phyloP scores from a whole-genome alignment of 1,140 invertebrate species.

The Ridgeia piscesae region DNA sequence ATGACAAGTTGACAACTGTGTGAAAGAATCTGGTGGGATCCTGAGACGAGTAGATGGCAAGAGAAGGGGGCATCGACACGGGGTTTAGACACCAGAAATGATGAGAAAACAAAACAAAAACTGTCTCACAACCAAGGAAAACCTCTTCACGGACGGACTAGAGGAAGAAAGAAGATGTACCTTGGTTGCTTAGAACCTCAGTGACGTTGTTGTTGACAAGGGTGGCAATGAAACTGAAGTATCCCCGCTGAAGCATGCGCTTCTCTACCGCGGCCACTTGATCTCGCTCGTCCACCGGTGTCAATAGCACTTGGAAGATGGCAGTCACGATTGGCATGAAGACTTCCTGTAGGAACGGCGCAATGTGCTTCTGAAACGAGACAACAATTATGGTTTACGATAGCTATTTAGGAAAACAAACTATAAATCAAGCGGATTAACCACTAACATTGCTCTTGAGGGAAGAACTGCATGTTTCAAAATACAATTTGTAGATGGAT shows the following conservation, averaged over 20 bases:
- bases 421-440: no score
- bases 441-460: no score
- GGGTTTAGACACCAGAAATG: not conserved
- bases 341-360: conserved; percentile 62
- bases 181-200: conserved; percentile 61
- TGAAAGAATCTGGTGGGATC: not conserved
- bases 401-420: no score
- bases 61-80: no score
- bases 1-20: no score
- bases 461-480: no score
- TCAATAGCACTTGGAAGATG: conserved; percentile 59
- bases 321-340: conserved; percentile 63
- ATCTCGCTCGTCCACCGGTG: conserved; percentile 60
- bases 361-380: conserved; percentile 60
- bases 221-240: conserved; percentile 63
- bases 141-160: not conserved
- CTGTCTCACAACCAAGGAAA: not conserved
- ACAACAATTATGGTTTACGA: not conserved
- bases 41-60: no score
- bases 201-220: conserved; percentile 61
- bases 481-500: no score
- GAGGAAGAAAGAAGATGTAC: conserved; percentile 36
- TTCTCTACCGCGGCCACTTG: conserved; percentile 60
- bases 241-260: conserved; percentile 61
- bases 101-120: not conserved